Evolutionary conservation across 2,113 vertebrate species (phyloP), one percentile per base, ranked within the genome.

Genomic region (Pelecanus crispus): DNA sequence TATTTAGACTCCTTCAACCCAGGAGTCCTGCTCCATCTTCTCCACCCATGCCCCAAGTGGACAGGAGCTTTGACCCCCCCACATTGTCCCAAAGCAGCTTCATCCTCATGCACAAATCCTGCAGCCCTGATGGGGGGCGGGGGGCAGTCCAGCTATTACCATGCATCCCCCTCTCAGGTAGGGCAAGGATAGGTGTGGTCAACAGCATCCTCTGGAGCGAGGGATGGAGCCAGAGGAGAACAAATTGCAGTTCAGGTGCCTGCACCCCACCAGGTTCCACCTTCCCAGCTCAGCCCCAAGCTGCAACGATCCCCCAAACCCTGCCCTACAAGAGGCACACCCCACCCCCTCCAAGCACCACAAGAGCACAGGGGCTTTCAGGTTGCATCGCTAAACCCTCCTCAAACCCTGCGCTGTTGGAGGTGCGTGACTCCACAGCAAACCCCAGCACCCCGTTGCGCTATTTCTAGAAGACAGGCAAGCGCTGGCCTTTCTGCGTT

Each of bases 71-170:
- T 40, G 55, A 75, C 6, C 47, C 26, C 5, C 7, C 6, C 17
- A 29, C 15, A 36, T 36, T 75, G 16, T 29, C 25, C 10, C 42
- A 45, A 75, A 75, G 53, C 40, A 45, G 32, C 31, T 58, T 56
- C 40, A 36, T n/a, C 22, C 18, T 45, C 3, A 0, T 42, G 52
- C 71, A 56, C 22, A 34, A 56, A 73, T 25, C 28, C 38, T 18
- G 21, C 26, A 36, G 22, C n/a, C n/a, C 25, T 50, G 26, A n/a
- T 4, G 6, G 9, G 3, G 3, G 20, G 6, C 6, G 3, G 3
- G 20, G 31, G 38, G 22, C 38, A 28, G 21, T 44, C 36, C 22
- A 10, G 38, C 12, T 32, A 19, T 15, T 15, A 73, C 20, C 70
- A 42, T 12, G 1, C 38, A 34, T 9, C 31, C 31, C 29, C 31